These are phyloP conservation scores for Balaeniceps rex DNA, from an alignment of 2,113 vertebrate genomes.

Conservation along the genomic window DNA sequence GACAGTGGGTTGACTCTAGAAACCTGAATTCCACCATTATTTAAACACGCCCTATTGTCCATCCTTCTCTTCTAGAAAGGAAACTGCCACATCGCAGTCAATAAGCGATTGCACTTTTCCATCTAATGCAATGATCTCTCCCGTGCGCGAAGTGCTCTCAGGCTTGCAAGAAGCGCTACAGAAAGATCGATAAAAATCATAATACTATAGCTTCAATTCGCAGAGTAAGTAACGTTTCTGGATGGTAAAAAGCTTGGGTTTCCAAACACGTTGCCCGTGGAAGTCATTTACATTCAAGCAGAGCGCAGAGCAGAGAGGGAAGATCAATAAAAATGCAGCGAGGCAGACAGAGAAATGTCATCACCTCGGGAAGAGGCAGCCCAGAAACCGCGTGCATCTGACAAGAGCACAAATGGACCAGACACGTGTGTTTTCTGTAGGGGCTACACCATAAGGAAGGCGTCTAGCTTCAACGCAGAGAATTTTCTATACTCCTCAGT, in stretches of 20 bases:
- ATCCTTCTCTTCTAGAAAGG: background rate
- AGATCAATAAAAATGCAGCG: background rate
- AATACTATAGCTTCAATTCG: background rate
- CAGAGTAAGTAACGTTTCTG: background rate
- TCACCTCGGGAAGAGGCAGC: background rate
- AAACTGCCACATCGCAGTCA: fast-evolving
- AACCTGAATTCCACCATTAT: background rate
- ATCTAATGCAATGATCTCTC: background rate
- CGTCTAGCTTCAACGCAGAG: no score
- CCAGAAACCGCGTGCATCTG: background rate
- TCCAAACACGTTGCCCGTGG: background rate
- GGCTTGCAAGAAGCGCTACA: background rate
- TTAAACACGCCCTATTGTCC: background rate
- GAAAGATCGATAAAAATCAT: background rate
- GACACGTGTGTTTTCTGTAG: fast-evolving
- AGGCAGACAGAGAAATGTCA: background rate
- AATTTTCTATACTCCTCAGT: fast-evolving
- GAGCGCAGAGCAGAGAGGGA: background rate
- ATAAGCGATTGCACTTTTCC: background rate
- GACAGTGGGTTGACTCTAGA: fast-evolving
- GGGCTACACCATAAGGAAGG: fast-evolving
- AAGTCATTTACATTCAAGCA: background rate
- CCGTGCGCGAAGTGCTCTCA: background rate
- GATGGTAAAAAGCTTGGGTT: background rate
- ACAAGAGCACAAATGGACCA: background rate